Base-by-base conservation (phyloP, 2,888 invertebrate genomes). In the Monochamus alternatus region DNA sequence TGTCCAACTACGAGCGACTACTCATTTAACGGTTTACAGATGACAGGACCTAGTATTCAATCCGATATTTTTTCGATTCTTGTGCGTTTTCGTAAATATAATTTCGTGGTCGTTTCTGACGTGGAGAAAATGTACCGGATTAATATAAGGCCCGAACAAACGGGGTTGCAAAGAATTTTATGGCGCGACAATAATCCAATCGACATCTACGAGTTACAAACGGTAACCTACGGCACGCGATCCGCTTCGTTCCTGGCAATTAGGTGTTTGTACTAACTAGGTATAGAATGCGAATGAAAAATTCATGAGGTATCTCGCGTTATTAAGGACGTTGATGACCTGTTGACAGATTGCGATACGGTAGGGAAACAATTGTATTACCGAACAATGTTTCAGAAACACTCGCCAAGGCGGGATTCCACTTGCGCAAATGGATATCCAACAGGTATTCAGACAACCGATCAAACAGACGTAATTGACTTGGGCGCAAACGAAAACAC, bases 11-110 rank as follows among this genome's bases (percentile, higher is more conserved):
- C 44, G 10, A 71, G 44, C 51, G 78, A 75, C n/a, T 68, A 73
- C 32, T 77, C 80, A 8, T 55, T 76, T 5, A 80, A 80, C 44
- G 69, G 77, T 52, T 38, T 75, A 10, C 74, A 78, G 55, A 66
- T 68, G 60, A 69, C 71, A 4, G 75, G 78, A 2, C 75, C 78
- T 12, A 12, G 9, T 47, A 47, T 47, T 12, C 47, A 47, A 9
- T 47, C 47, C 9, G 47, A 47, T 10, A 9, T 47, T 3, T 47
- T 47, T 47, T 12, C 47, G 12, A 12, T 3, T 12, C 47, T 47
- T 47, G 5, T 47, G 12, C 47, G 47, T 47, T 12, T 8, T 3
- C 47, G 47, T 12, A 47, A 47, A 12, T 47, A 47, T 67, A 44
- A 51, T n/a, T 14, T 43, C 10, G 75, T 75, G 5, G 12, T 73